These are phyloP conservation scores for Nomada flava DNA, from an alignment of 2,888 invertebrate genomes.

Conservation along the genomic window DNA sequence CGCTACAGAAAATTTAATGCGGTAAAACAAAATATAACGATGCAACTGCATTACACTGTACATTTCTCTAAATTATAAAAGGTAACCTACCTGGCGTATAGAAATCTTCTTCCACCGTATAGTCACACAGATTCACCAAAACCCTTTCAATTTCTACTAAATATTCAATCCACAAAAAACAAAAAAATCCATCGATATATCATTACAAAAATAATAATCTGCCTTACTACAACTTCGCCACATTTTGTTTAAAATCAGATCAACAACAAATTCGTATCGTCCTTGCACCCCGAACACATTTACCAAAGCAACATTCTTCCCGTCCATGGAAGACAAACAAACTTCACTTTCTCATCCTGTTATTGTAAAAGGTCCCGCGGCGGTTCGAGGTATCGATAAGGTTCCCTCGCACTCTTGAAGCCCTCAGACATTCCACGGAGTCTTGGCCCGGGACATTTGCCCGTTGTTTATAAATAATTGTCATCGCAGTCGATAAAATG, in stretches of 20 bases:
- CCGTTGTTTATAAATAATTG: constrained; percentile 63
- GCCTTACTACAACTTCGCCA: not conserved
- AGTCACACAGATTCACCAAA: no score
- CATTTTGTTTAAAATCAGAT: no score
- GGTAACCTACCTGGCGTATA: no score
- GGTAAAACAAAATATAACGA: not conserved
- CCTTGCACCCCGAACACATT: no score
- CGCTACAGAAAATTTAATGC: not conserved
- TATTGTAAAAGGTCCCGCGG: not conserved
- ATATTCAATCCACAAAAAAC: no score
- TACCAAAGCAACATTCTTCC: not conserved
- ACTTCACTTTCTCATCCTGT: not conserved
- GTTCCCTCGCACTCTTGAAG: not conserved
- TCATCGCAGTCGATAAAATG: constrained; percentile 50
- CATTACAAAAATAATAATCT: not conserved
- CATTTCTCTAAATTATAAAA: no score
- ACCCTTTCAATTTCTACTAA: no score
- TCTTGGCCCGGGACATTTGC: constrained; percentile 25
- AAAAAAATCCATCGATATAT: no score
- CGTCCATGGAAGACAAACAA: not conserved
- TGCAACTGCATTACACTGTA: no score
- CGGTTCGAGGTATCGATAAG: constrained; percentile 62
- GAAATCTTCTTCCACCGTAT: no score
- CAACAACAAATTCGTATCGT: no score
- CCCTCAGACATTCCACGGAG: constrained; percentile 37